Evolutionary conservation across 2,888 invertebrate species (phyloP), one percentile per base, ranked within the genome.

Genomic region (Diploptera punctata): DNA sequence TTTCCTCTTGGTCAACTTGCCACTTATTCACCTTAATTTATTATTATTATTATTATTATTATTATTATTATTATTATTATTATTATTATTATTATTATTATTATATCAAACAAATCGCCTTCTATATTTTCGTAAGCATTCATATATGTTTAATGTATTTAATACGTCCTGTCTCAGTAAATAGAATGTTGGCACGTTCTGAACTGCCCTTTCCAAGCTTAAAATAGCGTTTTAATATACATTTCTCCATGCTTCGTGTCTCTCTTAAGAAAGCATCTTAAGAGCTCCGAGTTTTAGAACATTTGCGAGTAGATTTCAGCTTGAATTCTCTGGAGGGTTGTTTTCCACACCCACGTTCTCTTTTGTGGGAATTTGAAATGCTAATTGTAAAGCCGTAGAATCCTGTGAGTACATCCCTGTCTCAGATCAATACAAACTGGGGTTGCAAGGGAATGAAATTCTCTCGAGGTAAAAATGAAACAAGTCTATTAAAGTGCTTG

Each of bases 401-500:
- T n/a, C n/a, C n/a, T 29, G 24, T 29, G 57, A 65, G 65, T 43
- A 65, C 47, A 65, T 65, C 65, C 65, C 65, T 65, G 65, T 44
- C 65, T 65, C 47, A 65, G 65, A 65, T 65, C 65, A 65, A 65
- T 65, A 65, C 44, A 47, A 47, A n/a, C 43, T 44, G 43, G 47
- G 44, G 65, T 24, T 24, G 57, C 31, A 29, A 24, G n/a, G n/a
- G n/a, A n/a, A n/a, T n/a, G n/a, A n/a, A n/a, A n/a, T n/a, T n/a
- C n/a, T 29, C n/a, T 57, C 7, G 29, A 13, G n/a, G 29, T 4
- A 57, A 57, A n/a, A 57, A 29, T 57, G 57, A 5, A 13, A n/a
- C n/a, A 57, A 33, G 33, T 33, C 33, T 33, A 10, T 33, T 33
- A 33, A 33, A 5, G 10, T 10, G 7, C 33, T 7, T 33, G 33